Percentiles rank a stretch among this genome's conserved stretches.
Evolutionary conservation across 2,888 invertebrate species (phyloP).

Genomic region (Agrochola lychnidis): DNA sequence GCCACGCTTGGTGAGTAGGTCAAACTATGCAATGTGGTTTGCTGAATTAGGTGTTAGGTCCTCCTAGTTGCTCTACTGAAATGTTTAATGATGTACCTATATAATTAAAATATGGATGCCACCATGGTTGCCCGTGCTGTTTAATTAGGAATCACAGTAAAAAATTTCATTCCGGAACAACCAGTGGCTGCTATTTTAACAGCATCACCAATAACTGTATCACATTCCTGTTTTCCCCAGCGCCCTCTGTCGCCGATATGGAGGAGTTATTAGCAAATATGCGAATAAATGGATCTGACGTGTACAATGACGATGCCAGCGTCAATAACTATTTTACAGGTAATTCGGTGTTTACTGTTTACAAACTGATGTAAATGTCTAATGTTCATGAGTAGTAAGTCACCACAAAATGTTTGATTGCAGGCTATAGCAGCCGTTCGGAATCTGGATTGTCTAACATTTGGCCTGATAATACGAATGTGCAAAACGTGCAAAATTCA

Average conservation of each 20-base stretch:
- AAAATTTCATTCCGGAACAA: too few species aligned
- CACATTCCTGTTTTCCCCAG: slow-evolving; percentile 61
- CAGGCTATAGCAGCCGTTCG: slow-evolving; percentile 63
- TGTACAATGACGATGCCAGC: slow-evolving; percentile 76
- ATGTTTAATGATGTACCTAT: slow-evolving; percentile 3
- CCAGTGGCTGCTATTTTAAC: not conserved
- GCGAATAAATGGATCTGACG: slow-evolving; percentile 85
- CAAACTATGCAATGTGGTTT: not conserved
- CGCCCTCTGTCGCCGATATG: slow-evolving; percentile 77
- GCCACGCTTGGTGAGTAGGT: not conserved
- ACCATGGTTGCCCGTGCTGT: not conserved
- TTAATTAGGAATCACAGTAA: too few species aligned
- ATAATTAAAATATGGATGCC: not conserved
- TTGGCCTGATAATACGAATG: slow-evolving; percentile 74
- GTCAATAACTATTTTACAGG: slow-evolving; percentile 65
- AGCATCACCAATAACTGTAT: not conserved
- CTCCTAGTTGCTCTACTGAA: not conserved
- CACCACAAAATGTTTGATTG: slow-evolving; percentile 16
- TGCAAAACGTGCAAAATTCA: slow-evolving; percentile 58
- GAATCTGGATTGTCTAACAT: slow-evolving; percentile 54
- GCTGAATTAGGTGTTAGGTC: not conserved
- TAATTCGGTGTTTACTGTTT: slow-evolving; percentile 29
- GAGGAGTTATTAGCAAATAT: slow-evolving; percentile 89
- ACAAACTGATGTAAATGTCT: not conserved
- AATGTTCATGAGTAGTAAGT: slow-evolving; percentile 3